A percentile compares a stretch with the other conserved stretches of the same genome.
phyloP scores from a whole-genome alignment of 2,113 vertebrate species.

The Scomber scombrus region DNA sequence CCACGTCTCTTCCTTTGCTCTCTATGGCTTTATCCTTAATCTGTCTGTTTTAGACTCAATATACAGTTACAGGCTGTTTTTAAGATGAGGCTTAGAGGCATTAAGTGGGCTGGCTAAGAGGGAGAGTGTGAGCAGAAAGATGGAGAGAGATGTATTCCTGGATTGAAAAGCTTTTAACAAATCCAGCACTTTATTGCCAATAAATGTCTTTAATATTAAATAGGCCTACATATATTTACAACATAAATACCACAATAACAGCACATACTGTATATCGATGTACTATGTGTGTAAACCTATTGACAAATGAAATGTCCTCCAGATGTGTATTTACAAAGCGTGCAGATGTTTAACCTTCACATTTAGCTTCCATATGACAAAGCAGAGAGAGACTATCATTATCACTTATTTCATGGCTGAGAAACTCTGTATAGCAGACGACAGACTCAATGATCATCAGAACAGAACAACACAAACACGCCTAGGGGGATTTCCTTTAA shows the following conservation, averaged over 20 bases:
- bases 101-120: not conserved
- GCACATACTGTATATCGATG: not conserved
- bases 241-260: not conserved
- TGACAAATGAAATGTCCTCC: not conserved
- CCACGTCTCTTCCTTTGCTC: not conserved
- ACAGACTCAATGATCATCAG: conserved; percentile 4
- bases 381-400: conserved; percentile 18
- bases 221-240: not conserved
- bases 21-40: conserved; percentile 19
- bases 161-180: not conserved
- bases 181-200: not conserved
- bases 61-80: not conserved
- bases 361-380: conserved; percentile 2
- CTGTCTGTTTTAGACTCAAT: conserved; percentile 12
- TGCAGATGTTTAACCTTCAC: not conserved
- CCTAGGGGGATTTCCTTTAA: not conserved
- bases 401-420: conserved; percentile 37
- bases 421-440: not conserved
- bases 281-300: not conserved
- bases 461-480: conserved; percentile 2
- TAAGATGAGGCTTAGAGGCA: not conserved
- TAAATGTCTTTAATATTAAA: not conserved
- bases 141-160: not conserved
- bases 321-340: not conserved
- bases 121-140: not conserved